Evolutionary conservation across 2,113 vertebrate species (phyloP).

Genomic region (Galbula dea): DNA sequence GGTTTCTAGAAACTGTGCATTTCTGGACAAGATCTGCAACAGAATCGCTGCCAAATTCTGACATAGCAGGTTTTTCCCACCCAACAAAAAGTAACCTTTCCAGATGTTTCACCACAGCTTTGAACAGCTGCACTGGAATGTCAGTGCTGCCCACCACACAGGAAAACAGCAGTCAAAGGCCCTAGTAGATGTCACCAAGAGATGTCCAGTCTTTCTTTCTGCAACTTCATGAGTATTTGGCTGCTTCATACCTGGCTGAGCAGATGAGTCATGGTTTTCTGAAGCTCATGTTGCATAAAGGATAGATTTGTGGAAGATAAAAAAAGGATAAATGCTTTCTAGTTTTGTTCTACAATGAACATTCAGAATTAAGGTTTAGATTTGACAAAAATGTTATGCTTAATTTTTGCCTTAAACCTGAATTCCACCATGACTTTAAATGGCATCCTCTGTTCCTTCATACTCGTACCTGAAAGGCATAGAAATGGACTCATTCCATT

Average conservation of each 20-base stretch:
- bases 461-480: neutral
- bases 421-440: neutral
- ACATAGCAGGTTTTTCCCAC: neutral
- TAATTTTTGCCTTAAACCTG: neutral
- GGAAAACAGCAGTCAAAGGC: neutral
- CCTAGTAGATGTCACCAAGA: rapidly evolving
- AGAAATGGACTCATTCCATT: neutral
- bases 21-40: neutral
- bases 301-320: neutral
- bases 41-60: neutral
- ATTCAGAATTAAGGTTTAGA: neutral
- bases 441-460: neutral
- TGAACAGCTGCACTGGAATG: neutral
- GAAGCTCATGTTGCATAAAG: neutral
- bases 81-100: neutral
- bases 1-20: neutral
- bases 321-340: neutral
- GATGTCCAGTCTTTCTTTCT: neutral
- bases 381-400: neutral
- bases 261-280: neutral
- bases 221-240: neutral
- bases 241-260: neutral
- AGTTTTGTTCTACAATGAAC: neutral
- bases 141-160: neutral
- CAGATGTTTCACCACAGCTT: neutral